Evolutionary conservation across 2,797 vertebrate genomes (phyloP), one percentile per base, ranked within the genome.

Genomic region (Oreonectes daqikongensis): DNA sequence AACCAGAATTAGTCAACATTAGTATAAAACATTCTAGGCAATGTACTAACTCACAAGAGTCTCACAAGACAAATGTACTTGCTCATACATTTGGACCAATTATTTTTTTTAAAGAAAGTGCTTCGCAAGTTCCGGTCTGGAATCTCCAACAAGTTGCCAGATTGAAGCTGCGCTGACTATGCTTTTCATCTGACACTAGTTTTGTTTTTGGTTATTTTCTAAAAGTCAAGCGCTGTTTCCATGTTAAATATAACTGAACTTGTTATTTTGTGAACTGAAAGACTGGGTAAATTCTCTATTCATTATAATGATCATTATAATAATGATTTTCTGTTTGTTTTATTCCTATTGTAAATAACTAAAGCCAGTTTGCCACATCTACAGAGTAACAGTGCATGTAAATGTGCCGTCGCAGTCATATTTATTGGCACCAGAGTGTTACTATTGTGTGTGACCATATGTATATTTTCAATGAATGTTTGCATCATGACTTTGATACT

Each of bases 401-500:
- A 67, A 22, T 57, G 26, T 72, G 69, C 68, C 24, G n/a, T 30
- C 11, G 8, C 18, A 60, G 26, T 50, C 17, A 12, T 61, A 67
- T 77, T 77, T 61, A 69, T 60, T 76, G 53, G 74, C 35, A 75
- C 30, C 52, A 50, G 55, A n/a, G 28, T 40, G 24, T 30, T 60
- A 26, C 66, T 26, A 48, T 38, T n/a, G n/a, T 7, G 28, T 68
- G 73, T 38, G 3, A 57, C 24, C 61, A 44, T 26, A 50, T 69
- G 32, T 68, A 28, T 30, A n/a, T 50, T 61, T 75, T 70, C 70
- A 77, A 70, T 77, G 63, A 77, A 28, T 52, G 44, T 12, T 22
- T 12, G 63, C 22, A 8, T 59, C 20, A 4, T 77, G 66, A 77
- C 75, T 35, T 61, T 77, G 66, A 77, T 52, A 77, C 75, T 77